Evolutionary conservation across 1,140 invertebrate genomes (phyloP).

Genomic region (Charaxes varanes): DNA sequence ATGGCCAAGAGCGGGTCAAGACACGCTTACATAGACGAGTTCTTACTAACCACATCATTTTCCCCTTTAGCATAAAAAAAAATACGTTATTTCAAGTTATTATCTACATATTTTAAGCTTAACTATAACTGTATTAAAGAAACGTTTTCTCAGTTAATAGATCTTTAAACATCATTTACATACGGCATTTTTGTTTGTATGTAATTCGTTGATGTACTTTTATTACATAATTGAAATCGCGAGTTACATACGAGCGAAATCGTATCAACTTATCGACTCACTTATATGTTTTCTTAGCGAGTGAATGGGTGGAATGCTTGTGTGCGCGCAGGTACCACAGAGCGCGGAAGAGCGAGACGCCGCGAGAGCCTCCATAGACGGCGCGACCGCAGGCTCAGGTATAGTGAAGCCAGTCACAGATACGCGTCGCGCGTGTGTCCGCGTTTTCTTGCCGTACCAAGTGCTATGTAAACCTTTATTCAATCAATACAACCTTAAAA

Average conservation of each 20-base stretch:
- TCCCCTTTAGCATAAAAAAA: no score
- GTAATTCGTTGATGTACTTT: no score
- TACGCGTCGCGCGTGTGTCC: slow-evolving; percentile 54
- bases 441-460: slow-evolving; percentile 39
- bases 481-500: slow-evolving; percentile 32
- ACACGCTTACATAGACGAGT: no score
- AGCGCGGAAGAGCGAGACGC: slow-evolving; percentile 43
- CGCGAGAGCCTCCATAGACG: slow-evolving; percentile 40
- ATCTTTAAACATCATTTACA: no score
- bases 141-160: no score
- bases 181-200: no score
- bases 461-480: slow-evolving; percentile 35
- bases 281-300: slow-evolving; percentile 14
- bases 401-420: slow-evolving; percentile 43
- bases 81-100: no score
- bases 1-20: no score
- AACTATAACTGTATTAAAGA: no score
- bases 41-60: no score
- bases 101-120: no score
- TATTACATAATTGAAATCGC: no score
- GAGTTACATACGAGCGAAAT: slow-evolving; percentile 7
- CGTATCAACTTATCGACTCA: slow-evolving; percentile 5
- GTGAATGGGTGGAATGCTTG: slow-evolving; percentile 10
- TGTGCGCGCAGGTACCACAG: slow-evolving; percentile 44
- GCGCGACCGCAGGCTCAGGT: slow-evolving; percentile 32